These are phyloP conservation scores for Telmatherina bonti DNA, from an alignment of 2,797 vertebrate species.

Conservation along the genomic window DNA sequence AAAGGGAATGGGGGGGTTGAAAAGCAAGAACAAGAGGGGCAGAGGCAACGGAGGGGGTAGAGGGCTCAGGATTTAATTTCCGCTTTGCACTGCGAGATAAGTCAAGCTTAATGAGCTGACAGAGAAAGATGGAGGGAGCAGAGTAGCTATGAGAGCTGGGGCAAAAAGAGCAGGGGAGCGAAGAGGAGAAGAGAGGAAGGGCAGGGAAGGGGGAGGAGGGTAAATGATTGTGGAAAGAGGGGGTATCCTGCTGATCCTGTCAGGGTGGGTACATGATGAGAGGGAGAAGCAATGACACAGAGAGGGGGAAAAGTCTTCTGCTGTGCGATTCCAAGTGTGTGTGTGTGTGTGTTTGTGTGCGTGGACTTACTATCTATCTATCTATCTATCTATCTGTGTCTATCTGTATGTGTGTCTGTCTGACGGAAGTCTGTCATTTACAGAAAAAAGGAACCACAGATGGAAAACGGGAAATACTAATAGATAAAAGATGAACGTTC, in stretches of 20 bases:
- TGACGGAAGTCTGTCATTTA: no score
- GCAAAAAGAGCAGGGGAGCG: slow-evolving; percentile 42
- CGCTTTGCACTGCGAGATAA: slow-evolving; percentile 76
- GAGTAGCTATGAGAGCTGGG: slow-evolving; percentile 50
- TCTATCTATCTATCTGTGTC: no score
- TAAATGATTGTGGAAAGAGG: slow-evolving; percentile 44
- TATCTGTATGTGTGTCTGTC: no score
- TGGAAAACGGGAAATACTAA: no score
- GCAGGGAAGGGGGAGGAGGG: slow-evolving; percentile 21
- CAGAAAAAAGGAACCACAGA: no score
- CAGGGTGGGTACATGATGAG: slow-evolving; percentile 24
- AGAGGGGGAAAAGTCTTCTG: slow-evolving; percentile 25
- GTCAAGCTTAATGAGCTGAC: slow-evolving; percentile 82
- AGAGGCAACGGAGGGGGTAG: slow-evolving; percentile 49
- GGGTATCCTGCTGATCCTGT: slow-evolving; percentile 54
- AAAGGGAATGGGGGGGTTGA: slow-evolving; percentile 21
- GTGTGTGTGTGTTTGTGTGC: not conserved
- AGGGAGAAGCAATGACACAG: slow-evolving; percentile 32
- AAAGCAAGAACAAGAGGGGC: slow-evolving; percentile 50
- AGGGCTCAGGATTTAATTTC: slow-evolving; percentile 78
- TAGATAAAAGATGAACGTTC: no score
- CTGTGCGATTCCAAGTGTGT: not conserved
- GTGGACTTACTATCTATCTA: no score
- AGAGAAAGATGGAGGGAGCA: slow-evolving; percentile 67
- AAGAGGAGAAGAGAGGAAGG: slow-evolving; percentile 42